phyloP scores from a whole-genome alignment of 2,113 vertebrate genomes.

The Nycticebus coucang region DNA sequence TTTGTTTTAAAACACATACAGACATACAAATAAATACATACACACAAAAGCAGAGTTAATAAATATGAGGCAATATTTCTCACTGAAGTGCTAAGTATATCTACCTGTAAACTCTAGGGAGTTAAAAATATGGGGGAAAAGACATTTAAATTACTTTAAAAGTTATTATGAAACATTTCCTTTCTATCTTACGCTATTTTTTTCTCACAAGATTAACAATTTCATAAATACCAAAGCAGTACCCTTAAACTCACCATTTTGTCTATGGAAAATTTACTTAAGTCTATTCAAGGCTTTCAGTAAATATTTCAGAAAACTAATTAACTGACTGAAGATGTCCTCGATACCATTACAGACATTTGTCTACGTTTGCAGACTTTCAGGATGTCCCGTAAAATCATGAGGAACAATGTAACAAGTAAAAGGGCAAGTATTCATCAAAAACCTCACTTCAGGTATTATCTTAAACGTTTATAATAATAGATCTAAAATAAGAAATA shows the following conservation, averaged over 20 bases:
- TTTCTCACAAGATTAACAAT: conserved; percentile 15
- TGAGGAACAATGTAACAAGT: not conserved
- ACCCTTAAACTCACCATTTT: not conserved
- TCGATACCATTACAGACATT: not conserved
- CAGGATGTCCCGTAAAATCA: not conserved
- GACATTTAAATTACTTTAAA: not conserved
- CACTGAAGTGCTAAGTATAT: not conserved
- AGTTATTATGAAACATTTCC: conserved; percentile 1
- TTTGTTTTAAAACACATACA: not conserved
- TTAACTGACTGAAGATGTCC: not conserved
- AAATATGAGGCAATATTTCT: not conserved
- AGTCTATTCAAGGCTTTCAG: not conserved
- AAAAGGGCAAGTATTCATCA: conserved; percentile 1
- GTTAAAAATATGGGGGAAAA: conserved; percentile 10
- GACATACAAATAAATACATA: not conserved
- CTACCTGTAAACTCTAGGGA: not conserved
- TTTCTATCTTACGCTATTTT: not conserved
- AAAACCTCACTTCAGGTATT: not conserved
- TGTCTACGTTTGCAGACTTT: conserved; percentile 15
- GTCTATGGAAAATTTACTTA: not conserved
- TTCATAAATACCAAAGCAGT: not conserved
- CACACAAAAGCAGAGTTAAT: not conserved
- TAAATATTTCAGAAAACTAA: conserved; percentile 25
- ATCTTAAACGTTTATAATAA: not conserved
- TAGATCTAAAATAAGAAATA: conserved; percentile 1